Percentiles rank a stretch among this genome's conserved stretches.
Evolutionary conservation across 1,140 invertebrate genomes (phyloP).

Genomic region (Yoshiicerus persimilis): DNA sequence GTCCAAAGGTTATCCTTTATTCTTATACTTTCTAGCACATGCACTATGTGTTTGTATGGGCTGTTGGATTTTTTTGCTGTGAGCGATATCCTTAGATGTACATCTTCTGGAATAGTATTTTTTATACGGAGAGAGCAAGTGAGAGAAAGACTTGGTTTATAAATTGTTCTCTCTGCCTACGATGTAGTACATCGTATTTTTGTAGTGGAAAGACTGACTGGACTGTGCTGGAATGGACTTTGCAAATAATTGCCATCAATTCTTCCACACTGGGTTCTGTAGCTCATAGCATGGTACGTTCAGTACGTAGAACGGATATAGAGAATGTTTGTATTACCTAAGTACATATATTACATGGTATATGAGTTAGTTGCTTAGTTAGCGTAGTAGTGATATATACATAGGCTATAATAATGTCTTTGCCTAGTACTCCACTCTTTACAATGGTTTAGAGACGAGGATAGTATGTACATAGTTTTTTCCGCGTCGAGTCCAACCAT

Average conservation of each 20-base stretch:
- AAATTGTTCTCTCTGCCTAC: not conserved
- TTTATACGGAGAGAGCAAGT: not conserved
- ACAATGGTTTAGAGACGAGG: not conserved
- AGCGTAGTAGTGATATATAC: not conserved
- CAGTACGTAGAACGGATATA: not conserved
- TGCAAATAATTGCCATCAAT: conserved; percentile 22
- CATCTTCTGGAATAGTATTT: not conserved
- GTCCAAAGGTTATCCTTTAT: not conserved
- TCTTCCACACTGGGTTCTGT: not conserved
- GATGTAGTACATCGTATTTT: not conserved
- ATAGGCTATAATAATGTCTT: not conserved
- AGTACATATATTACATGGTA: not conserved
- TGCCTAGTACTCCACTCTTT: not conserved
- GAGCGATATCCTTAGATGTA: not conserved
- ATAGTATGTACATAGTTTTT: conserved; percentile 24
- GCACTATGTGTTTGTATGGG: not conserved
- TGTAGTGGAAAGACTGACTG: not conserved
- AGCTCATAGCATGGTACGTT: not conserved
- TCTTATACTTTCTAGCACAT: not conserved
- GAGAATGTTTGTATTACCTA: not conserved
- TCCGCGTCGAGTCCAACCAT: conserved; percentile 31
- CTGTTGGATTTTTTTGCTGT: not conserved
- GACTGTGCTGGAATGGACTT: conserved; percentile 7
- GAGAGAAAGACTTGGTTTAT: not conserved
- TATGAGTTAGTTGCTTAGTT: not conserved